Evolutionary conservation across 2,113 vertebrate genomes (phyloP).

Genomic region (Boleophthalmus pectinirostris): DNA sequence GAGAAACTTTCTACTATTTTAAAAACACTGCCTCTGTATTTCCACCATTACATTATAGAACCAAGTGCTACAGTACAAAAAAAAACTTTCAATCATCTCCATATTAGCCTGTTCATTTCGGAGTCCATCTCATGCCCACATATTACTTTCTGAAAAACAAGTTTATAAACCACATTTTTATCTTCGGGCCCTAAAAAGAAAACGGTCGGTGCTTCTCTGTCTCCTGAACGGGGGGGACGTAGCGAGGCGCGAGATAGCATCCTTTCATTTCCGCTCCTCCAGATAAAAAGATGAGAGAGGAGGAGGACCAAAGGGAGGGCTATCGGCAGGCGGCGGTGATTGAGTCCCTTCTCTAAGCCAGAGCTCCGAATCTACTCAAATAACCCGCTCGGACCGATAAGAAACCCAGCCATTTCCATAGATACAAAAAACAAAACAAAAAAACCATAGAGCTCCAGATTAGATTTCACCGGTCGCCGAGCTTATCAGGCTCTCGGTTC

Average conservation of each 20-base stretch:
- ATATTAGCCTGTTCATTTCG: slow-evolving; percentile 19
- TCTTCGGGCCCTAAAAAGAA: slow-evolving; percentile 45
- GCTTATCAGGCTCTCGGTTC: slow-evolving; percentile 54
- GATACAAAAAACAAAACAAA: slow-evolving; percentile 49
- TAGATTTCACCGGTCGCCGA: slow-evolving; percentile 54
- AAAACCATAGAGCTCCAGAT: slow-evolving; percentile 51
- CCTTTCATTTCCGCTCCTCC: slow-evolving; percentile 75
- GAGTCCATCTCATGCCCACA: slow-evolving; percentile 24
- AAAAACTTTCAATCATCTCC: background rate
- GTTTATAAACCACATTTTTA: slow-evolving; percentile 39
- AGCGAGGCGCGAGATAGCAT: slow-evolving; percentile 61
- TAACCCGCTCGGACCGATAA: slow-evolving; percentile 67
- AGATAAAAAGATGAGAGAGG: slow-evolving; percentile 72
- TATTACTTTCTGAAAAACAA: slow-evolving; percentile 22
- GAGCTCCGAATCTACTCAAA: slow-evolving; percentile 64
- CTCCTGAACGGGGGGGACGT: slow-evolving; percentile 45
- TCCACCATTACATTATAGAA: background rate
- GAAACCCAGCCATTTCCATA: slow-evolving; percentile 70
- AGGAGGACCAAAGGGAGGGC: slow-evolving; percentile 59
- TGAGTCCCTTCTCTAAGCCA: slow-evolving; percentile 70
- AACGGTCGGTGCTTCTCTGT: slow-evolving; percentile 35
- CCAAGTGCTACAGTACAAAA: background rate
- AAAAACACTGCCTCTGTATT: background rate
- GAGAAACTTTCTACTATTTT: background rate
- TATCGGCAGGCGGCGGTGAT: slow-evolving; percentile 68